Conservation (phyloP, 92 coral and sea anemone species). For the Porites cylindrica region DNA sequence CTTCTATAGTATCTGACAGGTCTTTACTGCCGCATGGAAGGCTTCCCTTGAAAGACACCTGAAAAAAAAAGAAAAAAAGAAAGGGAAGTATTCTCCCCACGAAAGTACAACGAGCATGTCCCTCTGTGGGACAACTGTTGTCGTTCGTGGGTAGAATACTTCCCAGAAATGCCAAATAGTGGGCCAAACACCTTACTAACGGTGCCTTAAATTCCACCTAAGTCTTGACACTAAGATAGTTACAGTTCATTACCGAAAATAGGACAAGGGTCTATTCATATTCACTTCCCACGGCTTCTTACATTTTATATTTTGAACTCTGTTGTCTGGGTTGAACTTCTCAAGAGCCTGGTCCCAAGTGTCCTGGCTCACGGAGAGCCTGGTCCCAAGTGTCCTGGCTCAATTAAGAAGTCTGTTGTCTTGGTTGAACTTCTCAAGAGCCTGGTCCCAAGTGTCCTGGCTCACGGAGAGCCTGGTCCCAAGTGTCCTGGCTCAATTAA, state of each 20-base stretch:
- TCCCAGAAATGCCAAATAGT: slow-evolving; percentile 7
- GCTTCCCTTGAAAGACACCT: slow-evolving; percentile 2
- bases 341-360: no score
- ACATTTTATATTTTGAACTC: slow-evolving; percentile 2
- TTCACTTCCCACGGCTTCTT: not conserved
- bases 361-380: no score
- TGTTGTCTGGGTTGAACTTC: not conserved
- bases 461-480: no score
- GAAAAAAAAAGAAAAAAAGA: not conserved
- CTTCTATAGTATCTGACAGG: slow-evolving; percentile 11
- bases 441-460: no score
- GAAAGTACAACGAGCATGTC: not conserved
- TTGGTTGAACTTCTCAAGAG: no score
- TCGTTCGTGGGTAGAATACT: not conserved
- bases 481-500: no score
- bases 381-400: no score
- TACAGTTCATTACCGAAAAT: not conserved
- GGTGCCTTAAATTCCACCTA: not conserved
- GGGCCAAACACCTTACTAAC: not conserved
- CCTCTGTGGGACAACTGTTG: slow-evolving; percentile 1
- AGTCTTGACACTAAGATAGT: not conserved
- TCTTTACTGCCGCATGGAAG: not conserved
- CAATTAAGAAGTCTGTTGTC: no score
- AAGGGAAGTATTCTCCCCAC: slow-evolving; percentile 6
- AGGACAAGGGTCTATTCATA: slow-evolving; percentile 1